These are phyloP conservation scores for Bembecia ichneumoniformis DNA, from an alignment of 2,888 invertebrate species.

Conservation along the genomic window DNA sequence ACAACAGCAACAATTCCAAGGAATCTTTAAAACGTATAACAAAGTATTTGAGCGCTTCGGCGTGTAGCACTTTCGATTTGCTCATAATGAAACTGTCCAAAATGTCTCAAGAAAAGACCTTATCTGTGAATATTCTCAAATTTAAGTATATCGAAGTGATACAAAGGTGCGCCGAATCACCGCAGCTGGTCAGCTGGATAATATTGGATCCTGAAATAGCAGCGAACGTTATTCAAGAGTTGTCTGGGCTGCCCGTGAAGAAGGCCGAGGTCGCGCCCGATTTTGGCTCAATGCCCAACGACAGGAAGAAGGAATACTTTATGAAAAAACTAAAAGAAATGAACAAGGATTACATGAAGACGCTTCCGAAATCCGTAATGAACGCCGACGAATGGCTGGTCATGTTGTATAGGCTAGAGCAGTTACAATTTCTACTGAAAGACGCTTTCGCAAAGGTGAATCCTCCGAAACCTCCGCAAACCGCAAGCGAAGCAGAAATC, in stretches of 20 bases:
- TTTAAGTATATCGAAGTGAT: slow-evolving; percentile 56
- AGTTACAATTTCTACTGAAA: slow-evolving; percentile 41
- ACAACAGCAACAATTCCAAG: slow-evolving; percentile 30
- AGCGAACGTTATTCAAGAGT: slow-evolving; percentile 44
- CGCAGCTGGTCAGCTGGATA: slow-evolving; percentile 44
- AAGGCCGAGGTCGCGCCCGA: slow-evolving; percentile 35
- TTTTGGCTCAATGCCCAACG: slow-evolving; percentile 28
- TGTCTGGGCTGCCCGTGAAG: slow-evolving; percentile 40
- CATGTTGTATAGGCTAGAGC: slow-evolving; percentile 48
- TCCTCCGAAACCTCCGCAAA: slow-evolving; percentile 14
- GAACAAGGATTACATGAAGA: slow-evolving; percentile 49
- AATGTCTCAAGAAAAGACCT: slow-evolving; percentile 44
- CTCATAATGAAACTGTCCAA: slow-evolving; percentile 50
- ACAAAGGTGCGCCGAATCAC: slow-evolving; percentile 45
- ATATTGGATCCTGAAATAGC: slow-evolving; percentile 46
- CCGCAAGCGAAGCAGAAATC: slow-evolving; percentile 58
- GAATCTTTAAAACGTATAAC: slow-evolving; percentile 46
- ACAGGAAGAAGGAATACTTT: slow-evolving; percentile 48
- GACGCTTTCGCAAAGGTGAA: slow-evolving; percentile 37
- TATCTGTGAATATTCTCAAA: slow-evolving; percentile 42
- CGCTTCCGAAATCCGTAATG: slow-evolving; percentile 42
- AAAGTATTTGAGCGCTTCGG: slow-evolving; percentile 37
- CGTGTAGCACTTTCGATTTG: slow-evolving; percentile 48
- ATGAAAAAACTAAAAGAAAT: slow-evolving; percentile 40
- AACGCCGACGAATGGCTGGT: slow-evolving; percentile 59